Conservation (phyloP, 1,140 invertebrate species). For the Drosophila kanapiae region DNA sequence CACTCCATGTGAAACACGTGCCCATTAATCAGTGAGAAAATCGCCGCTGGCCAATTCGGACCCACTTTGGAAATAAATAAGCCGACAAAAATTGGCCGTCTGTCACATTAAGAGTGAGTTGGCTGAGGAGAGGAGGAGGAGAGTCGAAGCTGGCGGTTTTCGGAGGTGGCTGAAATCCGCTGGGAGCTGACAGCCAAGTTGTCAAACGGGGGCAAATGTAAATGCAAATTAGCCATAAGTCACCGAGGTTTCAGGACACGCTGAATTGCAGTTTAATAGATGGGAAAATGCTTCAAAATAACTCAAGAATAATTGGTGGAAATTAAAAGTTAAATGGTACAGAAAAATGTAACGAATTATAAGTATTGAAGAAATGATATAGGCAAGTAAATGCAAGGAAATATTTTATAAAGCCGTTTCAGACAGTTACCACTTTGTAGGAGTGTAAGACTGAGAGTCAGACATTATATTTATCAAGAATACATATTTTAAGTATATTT, state of each 20-base stretch:
- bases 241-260: slow-evolving; percentile 36
- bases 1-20: slow-evolving; percentile 54
- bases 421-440: not conserved
- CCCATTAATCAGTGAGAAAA: slow-evolving; percentile 73
- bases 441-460: not conserved
- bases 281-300: not conserved
- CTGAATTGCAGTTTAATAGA: slow-evolving; percentile 9
- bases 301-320: not conserved
- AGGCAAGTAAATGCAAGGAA: not conserved
- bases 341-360: not conserved
- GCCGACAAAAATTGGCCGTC: slow-evolving; percentile 49
- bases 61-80: slow-evolving; percentile 48
- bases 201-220: slow-evolving; percentile 63
- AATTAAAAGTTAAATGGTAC: not conserved
- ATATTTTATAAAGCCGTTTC: not conserved
- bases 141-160: not conserved
- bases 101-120: slow-evolving; percentile 59
- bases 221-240: slow-evolving; percentile 65
- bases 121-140: not conserved
- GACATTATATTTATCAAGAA: not conserved
- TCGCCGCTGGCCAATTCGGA: slow-evolving; percentile 44
- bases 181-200: slow-evolving; percentile 46
- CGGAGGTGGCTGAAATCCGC: slow-evolving; percentile 36
- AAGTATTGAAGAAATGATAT: not conserved
- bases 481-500: not conserved